Evolutionary conservation across 2,797 vertebrate genomes (phyloP).

Genomic region (Eidolon dupreanum): DNA sequence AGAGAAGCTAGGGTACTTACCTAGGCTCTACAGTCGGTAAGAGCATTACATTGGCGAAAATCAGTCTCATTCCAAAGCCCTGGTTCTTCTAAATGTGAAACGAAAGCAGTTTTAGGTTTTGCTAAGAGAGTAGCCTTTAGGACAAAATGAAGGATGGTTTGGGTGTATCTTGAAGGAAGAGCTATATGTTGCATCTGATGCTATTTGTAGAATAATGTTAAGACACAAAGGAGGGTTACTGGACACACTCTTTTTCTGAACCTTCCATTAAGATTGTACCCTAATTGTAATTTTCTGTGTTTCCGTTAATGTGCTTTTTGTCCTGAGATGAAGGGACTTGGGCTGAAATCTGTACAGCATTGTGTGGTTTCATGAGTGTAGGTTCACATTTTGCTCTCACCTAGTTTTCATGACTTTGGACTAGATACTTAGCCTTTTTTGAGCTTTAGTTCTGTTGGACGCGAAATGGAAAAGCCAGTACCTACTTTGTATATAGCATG

Average conservation of each 20-base stretch:
- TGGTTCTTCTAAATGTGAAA: background rate
- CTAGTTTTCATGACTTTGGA: background rate
- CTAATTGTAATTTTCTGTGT: background rate
- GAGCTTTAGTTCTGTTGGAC: background rate
- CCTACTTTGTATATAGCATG: background rate
- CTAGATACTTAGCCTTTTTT: background rate
- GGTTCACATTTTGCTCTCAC: background rate
- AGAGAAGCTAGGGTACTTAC: background rate
- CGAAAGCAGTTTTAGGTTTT: background rate
- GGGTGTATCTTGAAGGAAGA: background rate
- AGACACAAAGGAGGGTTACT: background rate
- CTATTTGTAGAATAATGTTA: background rate
- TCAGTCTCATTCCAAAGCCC: background rate
- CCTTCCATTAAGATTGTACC: background rate
- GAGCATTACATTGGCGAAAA: background rate
- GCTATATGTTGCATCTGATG: background rate
- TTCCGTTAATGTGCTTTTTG: background rate
- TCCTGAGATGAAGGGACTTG: background rate
- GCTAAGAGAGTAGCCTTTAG: background rate
- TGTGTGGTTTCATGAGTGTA: background rate
- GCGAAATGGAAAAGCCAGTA: background rate
- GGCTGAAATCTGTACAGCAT: background rate
- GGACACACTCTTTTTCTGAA: background rate
- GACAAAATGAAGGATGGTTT: background rate
- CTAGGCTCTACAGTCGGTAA: background rate